A percentile compares a stretch with the other conserved stretches of the same genome.
phyloP scores from a whole-genome alignment of 2,888 invertebrate species.

The Drosophila meridionalis region DNA sequence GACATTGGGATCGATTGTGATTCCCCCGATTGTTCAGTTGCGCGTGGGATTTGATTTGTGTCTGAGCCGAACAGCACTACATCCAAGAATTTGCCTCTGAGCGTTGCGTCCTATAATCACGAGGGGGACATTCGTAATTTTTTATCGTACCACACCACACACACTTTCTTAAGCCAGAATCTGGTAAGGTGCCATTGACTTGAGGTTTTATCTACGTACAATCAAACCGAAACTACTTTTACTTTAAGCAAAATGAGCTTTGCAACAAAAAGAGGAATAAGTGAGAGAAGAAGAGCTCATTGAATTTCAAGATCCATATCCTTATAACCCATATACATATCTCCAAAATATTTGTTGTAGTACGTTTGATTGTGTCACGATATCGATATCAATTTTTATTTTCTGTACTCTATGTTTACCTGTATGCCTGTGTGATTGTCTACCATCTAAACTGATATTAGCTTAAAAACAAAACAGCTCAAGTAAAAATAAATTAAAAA shows the following conservation, averaged over 20 bases:
- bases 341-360: slow-evolving; percentile 35
- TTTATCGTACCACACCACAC: slow-evolving; percentile 25
- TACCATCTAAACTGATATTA: slow-evolving; percentile 74
- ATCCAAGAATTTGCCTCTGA: slow-evolving; percentile 30
- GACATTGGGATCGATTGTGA: slow-evolving; percentile 1
- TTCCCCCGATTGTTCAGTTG: slow-evolving; percentile 15
- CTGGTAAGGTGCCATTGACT: slow-evolving; percentile 56
- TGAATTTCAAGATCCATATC: slow-evolving; percentile 54
- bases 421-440: slow-evolving; percentile 70
- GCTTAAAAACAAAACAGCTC: slow-evolving; percentile 53
- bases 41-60: slow-evolving; percentile 43
- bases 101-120: neutral
- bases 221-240: slow-evolving; percentile 76
- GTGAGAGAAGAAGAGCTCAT: slow-evolving; percentile 14
- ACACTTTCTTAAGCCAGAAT: slow-evolving; percentile 46
- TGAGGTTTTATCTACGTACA: slow-evolving; percentile 48
- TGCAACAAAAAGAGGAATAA: slow-evolving; percentile 29
- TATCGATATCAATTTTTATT: slow-evolving; percentile 43
- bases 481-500: slow-evolving; percentile 26
- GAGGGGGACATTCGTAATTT: slow-evolving; percentile 23
- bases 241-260: slow-evolving; percentile 50
- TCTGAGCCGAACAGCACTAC: slow-evolving; percentile 9
- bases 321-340: slow-evolving; percentile 35
- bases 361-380: slow-evolving; percentile 63
- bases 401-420: slow-evolving; percentile 41